Conservation (phyloP, 2,888 invertebrate species). For the Ametastegia equiseti region DNA sequence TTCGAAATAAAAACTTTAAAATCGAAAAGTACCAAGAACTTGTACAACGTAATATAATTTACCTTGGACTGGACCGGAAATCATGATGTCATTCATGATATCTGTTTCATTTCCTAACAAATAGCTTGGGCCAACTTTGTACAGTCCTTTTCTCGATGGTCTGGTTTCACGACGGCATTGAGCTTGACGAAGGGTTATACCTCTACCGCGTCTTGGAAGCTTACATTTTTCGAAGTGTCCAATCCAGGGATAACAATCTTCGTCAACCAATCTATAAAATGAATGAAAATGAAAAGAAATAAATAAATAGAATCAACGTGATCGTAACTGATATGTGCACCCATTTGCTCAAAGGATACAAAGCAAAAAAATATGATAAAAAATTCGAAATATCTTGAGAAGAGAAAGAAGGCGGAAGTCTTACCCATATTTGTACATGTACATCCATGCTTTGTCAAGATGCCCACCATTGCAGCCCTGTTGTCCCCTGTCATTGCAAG, state of each 20-base stretch:
- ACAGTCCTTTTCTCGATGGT: slow-evolving; percentile 80
- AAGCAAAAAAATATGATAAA: no score
- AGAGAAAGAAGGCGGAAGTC: background rate
- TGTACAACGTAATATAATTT: slow-evolving; percentile 57
- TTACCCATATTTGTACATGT: slow-evolving; percentile 87
- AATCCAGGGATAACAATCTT: slow-evolving; percentile 90
- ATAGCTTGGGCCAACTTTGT: slow-evolving; percentile 88
- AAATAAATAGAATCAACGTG: slow-evolving; percentile 7
- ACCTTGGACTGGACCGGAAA: slow-evolving; percentile 96
- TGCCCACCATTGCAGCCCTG: slow-evolving; percentile 92
- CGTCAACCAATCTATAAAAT: slow-evolving; percentile 86
- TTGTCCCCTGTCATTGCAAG: slow-evolving; percentile 89
- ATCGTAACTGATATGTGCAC: no score
- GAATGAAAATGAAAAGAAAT: slow-evolving; percentile 26
- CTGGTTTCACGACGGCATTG: slow-evolving; percentile 78
- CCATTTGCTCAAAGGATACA: no score
- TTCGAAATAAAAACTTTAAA: slow-evolving; percentile 14
- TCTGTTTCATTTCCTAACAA: slow-evolving; percentile 86
- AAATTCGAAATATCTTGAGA: background rate
- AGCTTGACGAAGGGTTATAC: slow-evolving; percentile 76
- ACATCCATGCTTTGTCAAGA: slow-evolving; percentile 95
- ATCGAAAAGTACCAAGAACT: slow-evolving; percentile 31
- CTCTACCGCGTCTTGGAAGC: slow-evolving; percentile 79
- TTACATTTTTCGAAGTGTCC: slow-evolving; percentile 82
- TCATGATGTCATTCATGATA: slow-evolving; percentile 94